Conservation (phyloP, 2,888 invertebrate genomes). For the Crossocerus cetratus region DNA sequence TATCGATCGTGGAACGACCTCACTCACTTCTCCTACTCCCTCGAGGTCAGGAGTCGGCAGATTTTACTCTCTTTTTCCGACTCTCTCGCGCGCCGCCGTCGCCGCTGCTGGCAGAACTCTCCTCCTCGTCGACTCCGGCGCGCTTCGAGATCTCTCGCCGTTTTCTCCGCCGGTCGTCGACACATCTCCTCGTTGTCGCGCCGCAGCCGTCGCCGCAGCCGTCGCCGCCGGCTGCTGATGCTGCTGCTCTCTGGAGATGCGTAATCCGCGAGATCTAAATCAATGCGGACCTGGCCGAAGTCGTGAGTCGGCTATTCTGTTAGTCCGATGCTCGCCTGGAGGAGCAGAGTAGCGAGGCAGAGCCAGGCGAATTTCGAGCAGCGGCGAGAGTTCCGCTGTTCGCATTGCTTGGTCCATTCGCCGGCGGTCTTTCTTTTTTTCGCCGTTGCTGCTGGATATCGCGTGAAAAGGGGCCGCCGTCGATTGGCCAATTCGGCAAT, state of each 20-base stretch:
- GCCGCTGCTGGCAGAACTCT: not conserved
- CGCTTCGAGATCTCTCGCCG: slow-evolving; percentile 17
- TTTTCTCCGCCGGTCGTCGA: slow-evolving; percentile 47
- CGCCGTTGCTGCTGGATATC: slow-evolving; percentile 7
- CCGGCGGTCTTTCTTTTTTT: not conserved
- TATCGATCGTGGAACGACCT: slow-evolving; percentile 65
- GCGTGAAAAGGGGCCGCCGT: slow-evolving; percentile 13
- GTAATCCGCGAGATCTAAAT: slow-evolving; percentile 11
- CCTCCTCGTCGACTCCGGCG: slow-evolving; percentile 19
- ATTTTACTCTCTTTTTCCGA: slow-evolving; percentile 37
- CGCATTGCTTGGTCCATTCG: not conserved
- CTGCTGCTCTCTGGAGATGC: not conserved
- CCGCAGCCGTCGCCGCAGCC: not conserved
- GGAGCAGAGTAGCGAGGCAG: not conserved
- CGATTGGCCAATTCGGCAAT: slow-evolving; percentile 23
- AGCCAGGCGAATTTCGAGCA: not conserved
- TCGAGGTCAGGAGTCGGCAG: slow-evolving; percentile 59
- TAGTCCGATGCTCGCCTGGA: not conserved
- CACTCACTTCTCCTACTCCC: slow-evolving; percentile 61
- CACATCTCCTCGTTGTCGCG: slow-evolving; percentile 38
- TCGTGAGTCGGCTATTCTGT: not conserved
- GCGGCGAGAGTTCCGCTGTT: not conserved
- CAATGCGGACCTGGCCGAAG: slow-evolving; percentile 7
- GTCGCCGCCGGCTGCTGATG: not conserved
- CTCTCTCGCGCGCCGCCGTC: not conserved